Evolutionary conservation across 2,888 invertebrate genomes (phyloP), one percentile per base, ranked within the genome.

Genomic region (Furcula furcula): DNA sequence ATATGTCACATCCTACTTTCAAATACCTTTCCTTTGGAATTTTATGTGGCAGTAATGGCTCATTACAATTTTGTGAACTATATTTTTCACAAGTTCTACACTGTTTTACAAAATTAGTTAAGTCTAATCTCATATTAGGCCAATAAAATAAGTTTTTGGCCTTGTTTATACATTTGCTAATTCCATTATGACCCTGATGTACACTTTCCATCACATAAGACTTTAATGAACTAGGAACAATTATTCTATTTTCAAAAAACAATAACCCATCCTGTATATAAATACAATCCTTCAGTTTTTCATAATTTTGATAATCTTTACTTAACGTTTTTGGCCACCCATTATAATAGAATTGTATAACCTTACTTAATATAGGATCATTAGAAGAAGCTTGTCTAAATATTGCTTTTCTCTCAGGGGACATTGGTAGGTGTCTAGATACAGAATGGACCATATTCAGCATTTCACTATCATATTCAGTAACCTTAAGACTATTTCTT

Each of bases 1-100:
- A 21, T 6, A 45, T 45, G 6, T 46, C 36, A 10, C 28, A 29
- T 4, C 41, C 41, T 18, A 46, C 32, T 36, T 46, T 41, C 2
- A 14, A 15, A 36, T 14, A 39, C 19, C 39, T 36, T 9, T 15
- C 9, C 6, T 16, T 23, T 10, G 26, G 10, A 1, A 26, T 10
- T 14, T 14, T 9, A 14, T 26, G 26, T 5, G 13, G 7, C 3
- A 26, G 11, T n/a, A 26, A 14, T 9, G 26, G 26, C 9, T 26
- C 26, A 13, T 26, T 16, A 7, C 4, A 7, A 12, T 10, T 23
- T 10, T 18, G 6, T 4, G 23, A 7, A 9, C 25, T 23, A n/a
- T 23, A 31, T 11, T 16, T 31, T 10, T 31, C 23, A 25, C 31
- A 31, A 1, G 31, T 23, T 18, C 23, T 18, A 25, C 23, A 31